phyloP scores from a whole-genome alignment of 2,797 vertebrate genomes.

The Sylvilagus floridanus region DNA sequence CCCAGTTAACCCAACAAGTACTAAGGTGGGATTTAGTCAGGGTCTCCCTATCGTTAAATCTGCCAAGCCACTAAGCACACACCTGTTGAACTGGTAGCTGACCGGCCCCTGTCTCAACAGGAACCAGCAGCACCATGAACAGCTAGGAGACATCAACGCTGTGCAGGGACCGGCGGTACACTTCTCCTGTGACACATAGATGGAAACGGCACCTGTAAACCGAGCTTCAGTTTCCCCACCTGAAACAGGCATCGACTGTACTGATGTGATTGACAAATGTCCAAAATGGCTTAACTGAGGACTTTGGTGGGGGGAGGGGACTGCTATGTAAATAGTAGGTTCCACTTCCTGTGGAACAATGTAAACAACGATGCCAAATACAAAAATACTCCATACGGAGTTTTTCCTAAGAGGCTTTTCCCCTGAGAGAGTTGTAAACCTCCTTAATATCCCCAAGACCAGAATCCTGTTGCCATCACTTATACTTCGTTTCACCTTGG shows the following conservation, averaged over 20 bases:
- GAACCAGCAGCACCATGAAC: not conserved
- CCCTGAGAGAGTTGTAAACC: not conserved
- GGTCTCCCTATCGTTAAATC: not conserved
- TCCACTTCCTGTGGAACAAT: not conserved
- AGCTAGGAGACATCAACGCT: not conserved
- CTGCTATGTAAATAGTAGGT: not conserved
- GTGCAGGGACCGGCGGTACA: too few relatives aligned
- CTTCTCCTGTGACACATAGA: not conserved
- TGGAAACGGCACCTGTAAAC: not conserved
- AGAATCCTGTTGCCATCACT: not conserved
- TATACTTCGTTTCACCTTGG: not conserved
- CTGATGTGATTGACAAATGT: slow-evolving; percentile 35
- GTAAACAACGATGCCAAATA: not conserved
- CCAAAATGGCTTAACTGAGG: slow-evolving; percentile 48
- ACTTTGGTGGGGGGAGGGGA: not conserved
- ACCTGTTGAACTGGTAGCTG: not conserved
- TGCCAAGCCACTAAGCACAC: not conserved
- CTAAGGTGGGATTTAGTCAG: not conserved
- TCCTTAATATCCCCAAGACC: not conserved
- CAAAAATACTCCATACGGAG: too few relatives aligned
- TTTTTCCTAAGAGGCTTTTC: not conserved
- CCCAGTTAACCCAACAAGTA: not conserved
- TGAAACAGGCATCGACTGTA: not conserved
- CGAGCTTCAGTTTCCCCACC: not conserved
- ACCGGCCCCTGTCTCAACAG: not conserved